Evolutionary conservation across 2,797 vertebrate genomes (phyloP).

Genomic region (Diceros bicornis): DNA sequence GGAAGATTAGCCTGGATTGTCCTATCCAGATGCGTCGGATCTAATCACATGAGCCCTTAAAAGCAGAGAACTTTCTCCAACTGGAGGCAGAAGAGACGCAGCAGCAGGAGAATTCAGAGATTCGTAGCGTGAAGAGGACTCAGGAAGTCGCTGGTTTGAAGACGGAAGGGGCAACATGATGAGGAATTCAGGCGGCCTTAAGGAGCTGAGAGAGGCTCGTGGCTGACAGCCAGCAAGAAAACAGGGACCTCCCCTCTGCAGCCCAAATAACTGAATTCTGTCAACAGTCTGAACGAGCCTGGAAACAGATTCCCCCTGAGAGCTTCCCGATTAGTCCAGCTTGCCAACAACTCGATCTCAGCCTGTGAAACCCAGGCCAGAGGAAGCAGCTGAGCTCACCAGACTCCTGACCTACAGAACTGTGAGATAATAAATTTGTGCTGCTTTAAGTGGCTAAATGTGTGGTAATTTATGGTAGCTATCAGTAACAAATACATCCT

Average conservation of each 20-base stretch:
- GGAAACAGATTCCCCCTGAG: not conserved
- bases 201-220: not conserved
- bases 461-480: not conserved
- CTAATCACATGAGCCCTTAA: not conserved
- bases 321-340: not conserved
- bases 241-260: not conserved
- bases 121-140: not conserved
- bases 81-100: not conserved
- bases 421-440: not conserved
- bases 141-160: not conserved
- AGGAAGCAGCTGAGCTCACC: not conserved
- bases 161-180: not conserved
- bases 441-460: not conserved
- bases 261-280: not conserved
- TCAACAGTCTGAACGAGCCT: not conserved
- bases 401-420: not conserved
- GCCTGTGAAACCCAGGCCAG: not conserved
- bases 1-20: not conserved
- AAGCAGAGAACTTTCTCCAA: not conserved
- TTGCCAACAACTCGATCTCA: not conserved
- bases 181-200: not conserved
- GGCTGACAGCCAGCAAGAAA: not conserved
- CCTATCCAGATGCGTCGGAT: not conserved
- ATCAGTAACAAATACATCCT: not conserved
- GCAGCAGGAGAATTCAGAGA: not conserved